Base-by-base conservation (phyloP, 2,888 invertebrate species). In the Galerucella pusilla region DNA sequence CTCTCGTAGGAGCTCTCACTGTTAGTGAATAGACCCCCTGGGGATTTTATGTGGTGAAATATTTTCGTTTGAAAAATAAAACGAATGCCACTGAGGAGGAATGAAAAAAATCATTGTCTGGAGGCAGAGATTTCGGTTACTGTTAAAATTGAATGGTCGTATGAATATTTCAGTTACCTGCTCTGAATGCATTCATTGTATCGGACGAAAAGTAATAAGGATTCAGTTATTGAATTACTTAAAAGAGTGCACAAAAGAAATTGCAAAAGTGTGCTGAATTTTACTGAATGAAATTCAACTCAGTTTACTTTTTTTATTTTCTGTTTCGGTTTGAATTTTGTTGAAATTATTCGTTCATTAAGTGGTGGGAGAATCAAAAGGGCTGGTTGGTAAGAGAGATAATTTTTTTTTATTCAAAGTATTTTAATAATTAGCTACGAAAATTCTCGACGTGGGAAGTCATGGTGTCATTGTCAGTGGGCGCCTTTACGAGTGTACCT, bases 401-500 rank as follows among this genome's bases (percentile, higher is more conserved):
- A 9, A 9, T 7, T 42, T 42, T 9, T 35, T 42, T 28, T 28
- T 7, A 42, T 7, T 42, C n/a, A 35, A 63, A 63, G 16, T 59
- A 59, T 59, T 59, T 20, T 10, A 59, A 11, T 16, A 16, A 59
- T 59, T 20, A 16, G 45, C 49, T 25, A 66, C 16, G 25, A 66
- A 57, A 35, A 54, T 54, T 54, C 57, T 14, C 35, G 7, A 60
- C 45, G 68, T 68, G 68, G 68, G 68, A 6, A 45, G 60, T 16
- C 12, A 25, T 68, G 45, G 68, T 68, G 68, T 68, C 68, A 60
- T 59, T 46, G 20, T 59, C n/a, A 16, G 68, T 68, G 68, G 68
- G 68, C 60, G 68, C 60, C 10, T 68, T 68, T 60, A 68, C 28
- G 59, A 59, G 60, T 14, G 46, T 35, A 59, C 59, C 16, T 60